Evolutionary conservation across 1,140 invertebrate genomes (phyloP), one percentile per base, ranked within the genome.

Genomic region (Trachymyrmex septentrionalis): DNA sequence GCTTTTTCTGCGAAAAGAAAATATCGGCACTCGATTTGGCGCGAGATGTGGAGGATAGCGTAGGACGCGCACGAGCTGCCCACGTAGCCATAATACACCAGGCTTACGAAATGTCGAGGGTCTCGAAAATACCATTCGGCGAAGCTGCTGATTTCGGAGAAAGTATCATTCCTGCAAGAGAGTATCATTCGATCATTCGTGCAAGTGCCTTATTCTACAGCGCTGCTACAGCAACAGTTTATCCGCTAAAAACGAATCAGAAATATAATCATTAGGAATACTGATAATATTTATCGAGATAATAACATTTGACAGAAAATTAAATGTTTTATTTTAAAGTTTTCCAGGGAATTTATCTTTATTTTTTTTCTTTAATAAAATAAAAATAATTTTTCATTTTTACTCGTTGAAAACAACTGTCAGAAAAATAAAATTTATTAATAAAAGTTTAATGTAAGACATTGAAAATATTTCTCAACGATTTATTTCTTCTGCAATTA

Each of bases 11-110:
- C 2, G 72, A 27, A 84, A 66, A 34, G 78, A 48, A 82, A 64
- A 80, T 44, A 82, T 55, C 78, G 24, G n/a, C 5, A 38, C 67
- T 88, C 55, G n/a, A 90, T 88, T 91, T 77, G 71, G 80, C 38
- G 76, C 24, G 78, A 86, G 81, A 86, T 55, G 64, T 44, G 76
- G 21, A 12, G 66, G 14, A 73, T 57, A 44, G 27, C 90, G 90
- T 91, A 63, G 89, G 90, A 63, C 10, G 86, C 0, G 12, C 48
- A 38, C 24, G 53, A 82, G 10, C 77, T 88, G 50, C 88, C 88
- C 72, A 89, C 81, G 53, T 82, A 38, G 38, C 21, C n/a, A 30
- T 59, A 76, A 86, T 61, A 76, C 69, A 88, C 61, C 66, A 57
- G 34, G 55, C 67, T 64, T 71, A 24, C 66, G 61, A 86, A 78